Evolutionary conservation across 2,113 vertebrate genomes (phyloP).

Genomic region (Brachypteracias leptosomus): DNA sequence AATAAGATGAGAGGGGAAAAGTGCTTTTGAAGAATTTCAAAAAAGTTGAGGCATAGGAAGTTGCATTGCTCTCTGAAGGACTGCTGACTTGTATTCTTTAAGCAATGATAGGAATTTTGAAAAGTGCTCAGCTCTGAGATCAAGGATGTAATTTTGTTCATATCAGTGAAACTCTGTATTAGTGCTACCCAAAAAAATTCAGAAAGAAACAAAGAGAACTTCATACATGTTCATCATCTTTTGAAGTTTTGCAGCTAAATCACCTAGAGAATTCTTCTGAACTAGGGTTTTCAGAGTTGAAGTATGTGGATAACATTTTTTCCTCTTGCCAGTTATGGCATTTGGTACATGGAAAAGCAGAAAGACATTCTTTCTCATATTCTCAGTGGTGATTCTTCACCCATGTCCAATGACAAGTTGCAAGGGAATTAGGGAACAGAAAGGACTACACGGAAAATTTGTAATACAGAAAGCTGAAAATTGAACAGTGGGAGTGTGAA

Average conservation of each 20-base stretch:
- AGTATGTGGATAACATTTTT: background rate
- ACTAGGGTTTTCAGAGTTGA: background rate
- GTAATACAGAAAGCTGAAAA: background rate
- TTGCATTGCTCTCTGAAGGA: background rate
- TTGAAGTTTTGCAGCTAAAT: background rate
- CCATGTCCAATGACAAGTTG: rapidly evolving
- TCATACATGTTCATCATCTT: background rate
- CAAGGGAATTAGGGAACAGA: background rate
- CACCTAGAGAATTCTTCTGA: background rate
- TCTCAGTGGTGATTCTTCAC: background rate
- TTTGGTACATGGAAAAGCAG: background rate
- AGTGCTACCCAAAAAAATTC: background rate
- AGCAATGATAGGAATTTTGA: background rate
- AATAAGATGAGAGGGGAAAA: background rate
- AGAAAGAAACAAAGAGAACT: background rate
- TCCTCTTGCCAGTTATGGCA: background rate
- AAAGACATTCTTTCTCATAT: background rate
- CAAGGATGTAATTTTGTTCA: background rate
- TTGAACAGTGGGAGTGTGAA: background rate
- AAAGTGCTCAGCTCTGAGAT: background rate
- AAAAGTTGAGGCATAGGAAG: background rate
- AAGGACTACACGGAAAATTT: background rate
- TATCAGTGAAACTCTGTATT: background rate
- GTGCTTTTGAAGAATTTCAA: background rate
- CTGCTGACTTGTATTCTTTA: background rate